Conservation (phyloP, 1,140 invertebrate genomes). For the Laodelphax striatellus region DNA sequence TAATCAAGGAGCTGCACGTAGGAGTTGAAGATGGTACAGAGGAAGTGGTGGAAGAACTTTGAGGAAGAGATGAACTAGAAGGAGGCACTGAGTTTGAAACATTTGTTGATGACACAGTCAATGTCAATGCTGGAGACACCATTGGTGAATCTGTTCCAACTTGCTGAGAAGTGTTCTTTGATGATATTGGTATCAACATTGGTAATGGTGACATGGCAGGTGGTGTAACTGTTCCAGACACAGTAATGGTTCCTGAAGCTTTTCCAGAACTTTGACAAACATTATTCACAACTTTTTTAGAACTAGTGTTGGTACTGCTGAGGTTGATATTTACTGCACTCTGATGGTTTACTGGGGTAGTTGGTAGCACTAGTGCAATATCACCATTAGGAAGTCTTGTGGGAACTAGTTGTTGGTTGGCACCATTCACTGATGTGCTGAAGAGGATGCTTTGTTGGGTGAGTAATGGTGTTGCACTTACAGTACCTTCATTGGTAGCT, state of each 20-base stretch:
- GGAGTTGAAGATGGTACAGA: constrained; percentile 25
- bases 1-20: not conserved
- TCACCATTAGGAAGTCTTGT: constrained; percentile 48
- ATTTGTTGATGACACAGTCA: constrained; percentile 51
- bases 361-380: constrained; percentile 44
- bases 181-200: constrained; percentile 47
- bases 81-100: constrained; percentile 37
- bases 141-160: too few species aligned
- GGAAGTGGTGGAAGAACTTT: constrained; percentile 3
- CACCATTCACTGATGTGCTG: constrained; percentile 32
- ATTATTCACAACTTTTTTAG: not conserved
- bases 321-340: not conserved
- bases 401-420: constrained; percentile 41
- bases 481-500: not conserved
- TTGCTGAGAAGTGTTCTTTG: too few species aligned
- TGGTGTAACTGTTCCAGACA: constrained; percentile 32
- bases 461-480: not conserved
- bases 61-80: constrained; percentile 26
- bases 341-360: constrained; percentile 15
- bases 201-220: constrained; percentile 42
- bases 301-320: constrained; percentile 19
- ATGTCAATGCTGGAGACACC: constrained; percentile 44
- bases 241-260: constrained; percentile 31
- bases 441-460: constrained; percentile 32
- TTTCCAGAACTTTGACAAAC: not conserved